Percentiles rank a stretch among this genome's conserved stretches.
These are phyloP conservation scores for Strongylocentrotus purpuratus DNA, from an alignment of 35 echinoderm and acorn worm genomes.

Conservation along the genomic window DNA sequence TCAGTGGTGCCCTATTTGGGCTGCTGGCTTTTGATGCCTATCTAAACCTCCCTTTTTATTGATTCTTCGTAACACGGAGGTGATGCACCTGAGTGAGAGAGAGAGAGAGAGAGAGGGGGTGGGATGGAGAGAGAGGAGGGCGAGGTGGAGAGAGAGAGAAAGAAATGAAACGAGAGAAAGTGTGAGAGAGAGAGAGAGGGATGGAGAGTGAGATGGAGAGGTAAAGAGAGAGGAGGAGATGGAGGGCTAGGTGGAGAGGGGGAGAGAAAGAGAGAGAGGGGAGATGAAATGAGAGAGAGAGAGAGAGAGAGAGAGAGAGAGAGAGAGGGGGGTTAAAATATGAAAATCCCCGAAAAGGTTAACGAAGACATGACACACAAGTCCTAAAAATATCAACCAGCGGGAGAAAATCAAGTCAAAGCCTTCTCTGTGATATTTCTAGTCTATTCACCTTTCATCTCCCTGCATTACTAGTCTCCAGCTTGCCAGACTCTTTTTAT, in stretches of 20 bases:
- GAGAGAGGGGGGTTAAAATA: neutral
- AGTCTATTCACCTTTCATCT: neutral
- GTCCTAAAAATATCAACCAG: neutral
- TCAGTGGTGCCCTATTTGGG: neutral
- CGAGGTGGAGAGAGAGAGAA: neutral
- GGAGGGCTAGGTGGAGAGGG: neutral
- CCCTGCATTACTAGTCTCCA: neutral
- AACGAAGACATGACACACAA: neutral
- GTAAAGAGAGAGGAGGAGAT: neutral
- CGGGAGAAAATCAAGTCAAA: neutral
- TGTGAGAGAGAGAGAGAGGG: neutral
- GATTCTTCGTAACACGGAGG: neutral
- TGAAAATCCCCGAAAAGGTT: neutral
- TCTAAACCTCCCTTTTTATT: neutral
- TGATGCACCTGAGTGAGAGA: neutral
- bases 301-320: neutral
- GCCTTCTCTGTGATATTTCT: neutral
- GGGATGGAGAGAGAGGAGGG: neutral
- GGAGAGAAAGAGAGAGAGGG: neutral
- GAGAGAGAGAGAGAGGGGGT: too few relatives aligned
- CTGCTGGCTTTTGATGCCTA: neutral
- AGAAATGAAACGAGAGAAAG: neutral
- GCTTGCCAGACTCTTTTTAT: neutral
- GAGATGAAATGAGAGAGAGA: neutral
- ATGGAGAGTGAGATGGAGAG: neutral